A percentile compares a stretch with the other conserved stretches of the same genome.
Evolutionary conservation across 2,113 vertebrate genomes (phyloP).

Genomic region (Phaethornis superciliosus): DNA sequence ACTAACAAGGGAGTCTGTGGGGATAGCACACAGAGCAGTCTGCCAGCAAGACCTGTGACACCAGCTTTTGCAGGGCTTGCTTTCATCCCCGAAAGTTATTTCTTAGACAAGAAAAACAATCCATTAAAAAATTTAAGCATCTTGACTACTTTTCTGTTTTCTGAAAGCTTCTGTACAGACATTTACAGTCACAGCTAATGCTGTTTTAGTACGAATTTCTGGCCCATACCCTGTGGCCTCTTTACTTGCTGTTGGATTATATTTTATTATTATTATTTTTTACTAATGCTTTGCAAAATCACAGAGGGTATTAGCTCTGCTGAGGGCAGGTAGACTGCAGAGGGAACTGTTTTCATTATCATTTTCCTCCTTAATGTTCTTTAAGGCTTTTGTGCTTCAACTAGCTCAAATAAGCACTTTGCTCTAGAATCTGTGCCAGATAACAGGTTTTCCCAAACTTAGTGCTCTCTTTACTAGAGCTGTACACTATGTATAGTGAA

Average conservation of each 20-base stretch:
- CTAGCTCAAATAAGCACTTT: not conserved
- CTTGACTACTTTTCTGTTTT: slow-evolving; percentile 66
- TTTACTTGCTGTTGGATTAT: slow-evolving; percentile 38
- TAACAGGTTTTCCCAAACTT: not conserved
- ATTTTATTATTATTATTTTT: slow-evolving; percentile 29
- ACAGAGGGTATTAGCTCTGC: not conserved
- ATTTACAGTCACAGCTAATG: slow-evolving; percentile 56
- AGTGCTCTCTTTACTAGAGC: not conserved
- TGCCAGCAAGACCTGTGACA: slow-evolving; percentile 9
- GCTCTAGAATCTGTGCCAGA: not conserved
- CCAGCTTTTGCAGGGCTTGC: slow-evolving; percentile 56
- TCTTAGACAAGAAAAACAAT: slow-evolving; percentile 65
- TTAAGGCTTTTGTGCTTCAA: slow-evolving; percentile 7
- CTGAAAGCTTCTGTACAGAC: slow-evolving; percentile 63
- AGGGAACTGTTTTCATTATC: not conserved
- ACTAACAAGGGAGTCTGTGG: not conserved
- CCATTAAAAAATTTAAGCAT: slow-evolving; percentile 59
- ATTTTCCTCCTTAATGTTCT: slow-evolving; percentile 32
- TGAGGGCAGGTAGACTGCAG: slow-evolving; percentile 31
- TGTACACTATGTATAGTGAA: rapidly evolving
- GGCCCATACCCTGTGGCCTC: slow-evolving; percentile 52
- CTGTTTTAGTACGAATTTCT: slow-evolving; percentile 58
- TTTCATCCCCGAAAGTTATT: slow-evolving; percentile 69
- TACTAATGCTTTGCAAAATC: slow-evolving; percentile 37
- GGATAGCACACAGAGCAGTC: not conserved